These are phyloP conservation scores for Paedocypris micromegethes DNA, from an alignment of 2,797 vertebrate species.

Conservation along the genomic window DNA sequence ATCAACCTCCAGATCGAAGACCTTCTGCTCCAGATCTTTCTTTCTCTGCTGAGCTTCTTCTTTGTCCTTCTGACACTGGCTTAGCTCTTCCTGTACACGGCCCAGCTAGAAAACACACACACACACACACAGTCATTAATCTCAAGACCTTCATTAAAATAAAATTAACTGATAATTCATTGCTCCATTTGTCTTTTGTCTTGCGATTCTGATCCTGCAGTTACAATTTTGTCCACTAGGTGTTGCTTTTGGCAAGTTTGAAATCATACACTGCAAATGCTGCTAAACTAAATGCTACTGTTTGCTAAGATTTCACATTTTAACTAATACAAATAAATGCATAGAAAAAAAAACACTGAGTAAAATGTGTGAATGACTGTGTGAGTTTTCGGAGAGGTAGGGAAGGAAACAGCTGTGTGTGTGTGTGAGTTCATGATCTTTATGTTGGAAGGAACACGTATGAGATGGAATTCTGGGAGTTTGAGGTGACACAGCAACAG, in stretches of 20 bases:
- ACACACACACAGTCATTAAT: background rate
- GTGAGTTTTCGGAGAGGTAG: background rate
- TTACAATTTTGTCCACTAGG: slow-evolving; percentile 30
- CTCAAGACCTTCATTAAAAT: background rate
- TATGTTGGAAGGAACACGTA: slow-evolving; percentile 14
- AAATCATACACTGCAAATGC: background rate
- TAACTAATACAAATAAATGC: too few relatives aligned
- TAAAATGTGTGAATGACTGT: background rate
- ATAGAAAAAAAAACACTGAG: background rate
- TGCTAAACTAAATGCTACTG: background rate
- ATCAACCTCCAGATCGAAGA: slow-evolving; percentile 80
- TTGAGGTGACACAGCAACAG: slow-evolving; percentile 24
- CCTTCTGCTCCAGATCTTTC: slow-evolving; percentile 74
- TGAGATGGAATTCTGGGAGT: slow-evolving; percentile 25
- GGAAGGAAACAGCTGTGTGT: slow-evolving; percentile 36
- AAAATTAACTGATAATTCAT: background rate
- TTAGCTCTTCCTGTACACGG: slow-evolving; percentile 77
- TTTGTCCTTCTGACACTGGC: slow-evolving; percentile 73
- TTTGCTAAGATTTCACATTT: too few relatives aligned
- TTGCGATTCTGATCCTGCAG: slow-evolving; percentile 5
- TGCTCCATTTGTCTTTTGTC: too few relatives aligned
- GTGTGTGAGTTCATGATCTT: background rate
- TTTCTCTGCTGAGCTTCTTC: slow-evolving; percentile 76
- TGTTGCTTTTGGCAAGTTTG: slow-evolving; percentile 25
- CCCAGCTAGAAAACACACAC: slow-evolving; percentile 64